Base-by-base conservation (phyloP, 53 echinoderm and acorn worm genomes). In the Paracentrotus lividus region DNA sequence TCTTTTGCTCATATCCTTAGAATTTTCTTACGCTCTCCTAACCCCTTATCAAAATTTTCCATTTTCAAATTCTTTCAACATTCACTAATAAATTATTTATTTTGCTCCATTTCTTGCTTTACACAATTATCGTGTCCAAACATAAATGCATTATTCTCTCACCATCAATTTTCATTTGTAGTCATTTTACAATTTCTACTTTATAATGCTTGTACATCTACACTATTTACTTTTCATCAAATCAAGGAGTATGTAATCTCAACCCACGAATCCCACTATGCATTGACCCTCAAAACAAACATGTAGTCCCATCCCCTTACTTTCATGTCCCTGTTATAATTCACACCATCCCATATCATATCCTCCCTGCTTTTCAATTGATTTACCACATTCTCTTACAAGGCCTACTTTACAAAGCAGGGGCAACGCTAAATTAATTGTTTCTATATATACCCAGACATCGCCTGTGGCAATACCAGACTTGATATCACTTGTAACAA, bases 391-490 rank as follows among this genome's bases (percentile, higher is more conserved):
- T 38, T 72, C 72, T 31, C 38, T 38, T n/a, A 34, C 2, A 31
- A 38, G 38, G 72, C 40, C 72, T 72, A 1, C 16, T 72, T 53
- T 87, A 1, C 56, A 87, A 64, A 31, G 64, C 72, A 40, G 18
- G 16, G 72, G 13, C n/a, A 72, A 72, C 34, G 14, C 27, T 64
- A 72, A 72, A 38, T 36, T 72, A 72, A 72, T 72, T 72, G 72
- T 4, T 72, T 72, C 72, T 72, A 72, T 68, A 36, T 69, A 34
- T 72, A 72, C 16, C 72, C 40, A 72, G 36, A 72, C 72, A 72
- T 36, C 38, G 72, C 72, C 38, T 72, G 36, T 36, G 72, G 72
- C 72, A 38, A 34, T 72, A 0, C 38, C 4, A 38, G 31, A 20
- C 72, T 34, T 16, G 16, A 4, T 10, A 64, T 64, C 31, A 1